phyloP scores from a whole-genome alignment of 2,888 invertebrate genomes.

The Heteromyza rotundicornis region DNA sequence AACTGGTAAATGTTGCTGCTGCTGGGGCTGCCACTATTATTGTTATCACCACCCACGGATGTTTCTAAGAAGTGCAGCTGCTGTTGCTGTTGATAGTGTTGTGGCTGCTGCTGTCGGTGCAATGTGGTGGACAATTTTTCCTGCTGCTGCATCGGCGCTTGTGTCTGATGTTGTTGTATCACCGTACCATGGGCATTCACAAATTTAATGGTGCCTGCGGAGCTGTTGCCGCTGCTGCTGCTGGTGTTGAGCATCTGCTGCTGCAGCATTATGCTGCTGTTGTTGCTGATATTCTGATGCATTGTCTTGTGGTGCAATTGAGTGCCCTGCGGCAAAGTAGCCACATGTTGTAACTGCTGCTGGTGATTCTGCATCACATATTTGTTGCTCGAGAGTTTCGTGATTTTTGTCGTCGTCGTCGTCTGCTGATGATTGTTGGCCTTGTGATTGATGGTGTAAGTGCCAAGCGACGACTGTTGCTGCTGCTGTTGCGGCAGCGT shows the following conservation, averaged over 20 bases:
- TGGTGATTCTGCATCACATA: slow-evolving; percentile 48
- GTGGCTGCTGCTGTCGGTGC: slow-evolving; percentile 29
- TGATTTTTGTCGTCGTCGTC: slow-evolving; percentile 43
- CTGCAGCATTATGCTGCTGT: slow-evolving; percentile 28
- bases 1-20: slow-evolving; percentile 17
- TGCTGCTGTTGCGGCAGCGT: slow-evolving; percentile 41
- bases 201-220: slow-evolving; percentile 57
- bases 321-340: slow-evolving; percentile 53
- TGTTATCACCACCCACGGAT: slow-evolving; percentile 34
- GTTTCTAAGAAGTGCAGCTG: slow-evolving; percentile 31
- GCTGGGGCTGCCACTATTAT: slow-evolving; percentile 34
- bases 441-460: slow-evolving; percentile 44
- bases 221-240: slow-evolving; percentile 10
- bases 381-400: slow-evolving; percentile 45
- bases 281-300: slow-evolving; percentile 10
- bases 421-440: slow-evolving; percentile 35
- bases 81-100: slow-evolving; percentile 25
- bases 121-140: slow-evolving; percentile 32
- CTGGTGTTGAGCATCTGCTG: slow-evolving; percentile 24
- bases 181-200: slow-evolving; percentile 62
- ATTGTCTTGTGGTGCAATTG: slow-evolving; percentile 53
- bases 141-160: slow-evolving; percentile 26
- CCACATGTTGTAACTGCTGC: slow-evolving; percentile 35
- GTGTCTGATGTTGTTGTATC: slow-evolving; percentile 55
- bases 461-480: slow-evolving; percentile 33